Base-by-base conservation (phyloP, 2,888 invertebrate species). In the Leptopilina syphax region DNA sequence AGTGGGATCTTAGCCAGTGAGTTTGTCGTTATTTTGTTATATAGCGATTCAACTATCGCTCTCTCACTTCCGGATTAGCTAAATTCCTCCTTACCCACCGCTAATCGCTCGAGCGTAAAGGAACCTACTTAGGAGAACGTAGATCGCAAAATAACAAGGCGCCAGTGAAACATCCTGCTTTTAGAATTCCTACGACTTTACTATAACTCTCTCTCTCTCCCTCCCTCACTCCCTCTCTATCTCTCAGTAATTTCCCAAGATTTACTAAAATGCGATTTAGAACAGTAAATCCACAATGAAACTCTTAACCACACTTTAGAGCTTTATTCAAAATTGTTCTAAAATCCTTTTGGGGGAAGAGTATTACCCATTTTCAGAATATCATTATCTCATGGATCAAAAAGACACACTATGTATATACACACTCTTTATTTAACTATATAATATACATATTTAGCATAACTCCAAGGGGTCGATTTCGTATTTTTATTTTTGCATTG, bases 11-110 rank as follows among this genome's bases (percentile, higher is more conserved):
- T 66, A 60, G 60, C 27, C 44, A 78, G 78, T 8, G 34, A 63
- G 67, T 67, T 78, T 57, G 67, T 68, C 68, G 78, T 68, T 67
- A 70, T 78, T 68, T 60, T 60, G 57, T 65, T 54, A 34, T 34
- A 65, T 54, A 34, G 65, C 66, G 54, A 77, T 66, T 54, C 65
- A 77, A 54, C 65, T 34, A 66, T 66, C 65, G 50, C 50, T 50
- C 12, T 41, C 66, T 66, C 47, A 66, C 65, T 66, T 66, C 54
- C 54, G 77, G 65, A 77, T 77, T 77, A 65, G 77, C 47, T 24
- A 24, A 66, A 77, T 77, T 77, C 77, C 77, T 77, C 63, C 65
- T 77, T 65, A 77, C 47, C 34, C 66, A 65, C 47, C 34, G 77
- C 65, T 65, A 66, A 77, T 65, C 66, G 77, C 65, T 77, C 54